Base-by-base conservation (phyloP, 23 tunicate species). In the Ciona savignyi region DNA sequence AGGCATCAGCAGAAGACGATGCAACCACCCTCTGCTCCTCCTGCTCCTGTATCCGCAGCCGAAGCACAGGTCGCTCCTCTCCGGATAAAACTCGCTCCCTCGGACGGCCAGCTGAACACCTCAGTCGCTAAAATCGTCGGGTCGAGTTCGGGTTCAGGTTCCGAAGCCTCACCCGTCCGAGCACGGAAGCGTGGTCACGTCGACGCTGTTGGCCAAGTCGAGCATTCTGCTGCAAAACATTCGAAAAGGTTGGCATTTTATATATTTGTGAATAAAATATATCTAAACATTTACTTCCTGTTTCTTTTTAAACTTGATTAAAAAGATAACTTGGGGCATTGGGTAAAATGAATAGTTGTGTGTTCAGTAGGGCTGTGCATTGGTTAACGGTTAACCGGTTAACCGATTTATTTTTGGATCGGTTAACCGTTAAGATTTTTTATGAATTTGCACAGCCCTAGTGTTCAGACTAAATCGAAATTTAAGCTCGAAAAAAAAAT, bases 101-200 rank as follows among this genome's bases (percentile, higher is more conserved):
- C 61, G 23, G 67, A 27, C 24, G 34, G 79, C 30, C 65, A 34
- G 22, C 23, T 65, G 49, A 33, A 56, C 30, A 34, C 75, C 34
- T 67, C 75, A 23, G 75, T 68, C 15, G 70, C 70, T 4, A 73
- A 65, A 35, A 61, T 70, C 22, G 56, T 51, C 49, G 70, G 78
- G 1, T 70, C 82, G 19, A 60, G 79, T 31, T 76, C 96, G 25
- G 72, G 77, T 28, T 82, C 87, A 0, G 78, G 77, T 20, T 88
- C 96, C 22, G 78, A 84, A 60, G 72, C 73, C 4, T 72, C 81
- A 11, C 71, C 71, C 21, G 61, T 63, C 19, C 64, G 71, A 27
- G 60, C 95, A 23, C 35, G 96, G 19, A 88, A 88, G 34, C 79
- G 96, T 23, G 66, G 74, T 1, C 96, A 81, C 67, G 87, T 62